Base-by-base conservation (phyloP, 2,797 vertebrate species). In the Sitta carolinensis region DNA sequence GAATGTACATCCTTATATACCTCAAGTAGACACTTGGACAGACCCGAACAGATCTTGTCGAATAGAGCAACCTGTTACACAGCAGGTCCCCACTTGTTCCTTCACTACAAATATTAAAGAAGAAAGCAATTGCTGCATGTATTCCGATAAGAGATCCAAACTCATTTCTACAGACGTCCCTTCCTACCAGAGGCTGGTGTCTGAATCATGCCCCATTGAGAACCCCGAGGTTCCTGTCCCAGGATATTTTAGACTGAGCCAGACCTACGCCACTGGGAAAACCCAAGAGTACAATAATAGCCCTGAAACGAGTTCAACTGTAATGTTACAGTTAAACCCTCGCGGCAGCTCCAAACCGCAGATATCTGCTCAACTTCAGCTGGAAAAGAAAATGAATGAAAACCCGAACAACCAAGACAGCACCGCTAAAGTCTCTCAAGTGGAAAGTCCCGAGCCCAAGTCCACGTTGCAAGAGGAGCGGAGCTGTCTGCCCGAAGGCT, bases 111-210 rank as follows among this genome's bases (percentile, higher is more conserved):
- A 98, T 98, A 99, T 99, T 98, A 99, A 99, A 98, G 99, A 99
- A 97, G 99, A 99, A 98, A 99, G 98, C 97, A 99, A 99, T 97
- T 99, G 99, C 99, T 99, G 99, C 98, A 99, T 99, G 99, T 99
- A 99, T 98, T 99, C 99, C 95, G 99, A 99, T 98, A 99, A 99
- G 98, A 98, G 98, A 98, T 98, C 98, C 96, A 99, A 99, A 98
- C 98, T 98, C 97, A 98, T 98, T 98, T 98, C 99, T 94, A 96
- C 98, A 94, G 99, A 99, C 91, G 98, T 98, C 97, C 98, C 98
- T 96, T 98, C 98, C 91, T 99, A 99, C 97, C 98, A 99, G 96
- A 99, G 98, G 97, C 97, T 99, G 96, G 98, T 98, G 91, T 98
- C 99, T 47, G 99, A 99, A 92, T 98, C 98, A 67, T 99, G 99